These are phyloP conservation scores for Melanerpes formicivorus DNA, from an alignment of 2,113 vertebrate species.

Conservation along the genomic window DNA sequence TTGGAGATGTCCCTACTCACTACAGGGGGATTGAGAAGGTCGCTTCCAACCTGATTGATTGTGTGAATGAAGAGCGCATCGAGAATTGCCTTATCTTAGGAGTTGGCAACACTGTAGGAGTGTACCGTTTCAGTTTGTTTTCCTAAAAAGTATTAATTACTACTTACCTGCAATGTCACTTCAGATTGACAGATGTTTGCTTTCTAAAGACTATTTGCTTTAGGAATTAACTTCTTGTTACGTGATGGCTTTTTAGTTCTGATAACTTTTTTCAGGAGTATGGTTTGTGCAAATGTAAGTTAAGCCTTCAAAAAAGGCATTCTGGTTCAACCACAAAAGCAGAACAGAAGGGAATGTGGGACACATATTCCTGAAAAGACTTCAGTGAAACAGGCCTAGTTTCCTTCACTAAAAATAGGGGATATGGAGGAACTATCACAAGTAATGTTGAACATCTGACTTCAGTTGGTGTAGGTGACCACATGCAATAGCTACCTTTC, in stretches of 20 bases:
- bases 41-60: no score
- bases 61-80: no score
- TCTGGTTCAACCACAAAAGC: neutral
- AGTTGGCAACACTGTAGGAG: accelerated
- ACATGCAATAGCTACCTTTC: neutral
- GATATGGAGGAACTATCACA: neutral
- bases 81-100: neutral
- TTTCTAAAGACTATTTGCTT: neutral
- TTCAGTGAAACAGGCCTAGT: neutral
- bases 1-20: no score
- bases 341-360: neutral
- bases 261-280: neutral
- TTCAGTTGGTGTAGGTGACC: neutral
- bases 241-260: neutral
- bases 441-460: neutral
- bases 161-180: accelerated
- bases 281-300: neutral
- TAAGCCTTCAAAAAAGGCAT: neutral
- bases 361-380: neutral
- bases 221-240: neutral
- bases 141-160: neutral
- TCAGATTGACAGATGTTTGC: neutral
- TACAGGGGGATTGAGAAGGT: no score
- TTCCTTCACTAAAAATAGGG: neutral
- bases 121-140: accelerated